Conservation (phyloP, 2,113 vertebrate species). For the Pterocles burchelli region DNA sequence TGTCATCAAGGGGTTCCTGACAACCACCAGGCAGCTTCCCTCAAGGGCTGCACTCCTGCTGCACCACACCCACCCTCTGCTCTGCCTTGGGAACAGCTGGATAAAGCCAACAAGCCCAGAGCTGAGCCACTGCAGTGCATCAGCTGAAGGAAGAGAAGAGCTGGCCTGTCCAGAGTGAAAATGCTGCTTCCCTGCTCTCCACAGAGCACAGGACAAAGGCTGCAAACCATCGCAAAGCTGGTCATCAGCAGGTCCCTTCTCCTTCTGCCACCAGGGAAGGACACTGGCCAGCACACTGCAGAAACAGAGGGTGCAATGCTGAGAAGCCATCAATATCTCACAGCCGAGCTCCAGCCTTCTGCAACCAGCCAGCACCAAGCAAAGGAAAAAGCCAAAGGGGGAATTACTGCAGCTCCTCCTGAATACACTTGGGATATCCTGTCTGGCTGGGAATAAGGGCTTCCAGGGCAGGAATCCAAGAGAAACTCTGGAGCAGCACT, state of each 20-base stretch:
- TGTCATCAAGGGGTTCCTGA: neutral
- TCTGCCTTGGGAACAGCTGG: neutral
- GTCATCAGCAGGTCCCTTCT: neutral
- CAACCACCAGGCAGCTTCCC: neutral
- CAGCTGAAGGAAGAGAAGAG: neutral
- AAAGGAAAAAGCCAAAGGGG: neutral
- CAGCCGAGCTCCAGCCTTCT: neutral
- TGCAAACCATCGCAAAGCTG: neutral
- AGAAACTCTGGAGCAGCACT: neutral
- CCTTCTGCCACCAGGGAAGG: neutral
- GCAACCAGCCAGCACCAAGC: neutral
- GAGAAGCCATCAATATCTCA: neutral
- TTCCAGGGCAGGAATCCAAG: neutral
- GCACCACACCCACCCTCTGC: accelerated
- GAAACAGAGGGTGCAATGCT: neutral
- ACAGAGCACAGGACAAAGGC: neutral
- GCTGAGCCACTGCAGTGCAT: neutral
- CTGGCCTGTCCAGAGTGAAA: neutral
- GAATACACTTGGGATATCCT: neutral
- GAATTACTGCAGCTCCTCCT: neutral
- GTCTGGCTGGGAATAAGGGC: neutral
- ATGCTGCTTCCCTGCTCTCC: neutral
- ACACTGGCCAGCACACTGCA: neutral
- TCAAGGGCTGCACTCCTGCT: neutral
- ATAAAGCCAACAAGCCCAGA: neutral